Conservation (phyloP, 2,797 vertebrate genomes). For the Phrynocephalus guinanensis region DNA sequence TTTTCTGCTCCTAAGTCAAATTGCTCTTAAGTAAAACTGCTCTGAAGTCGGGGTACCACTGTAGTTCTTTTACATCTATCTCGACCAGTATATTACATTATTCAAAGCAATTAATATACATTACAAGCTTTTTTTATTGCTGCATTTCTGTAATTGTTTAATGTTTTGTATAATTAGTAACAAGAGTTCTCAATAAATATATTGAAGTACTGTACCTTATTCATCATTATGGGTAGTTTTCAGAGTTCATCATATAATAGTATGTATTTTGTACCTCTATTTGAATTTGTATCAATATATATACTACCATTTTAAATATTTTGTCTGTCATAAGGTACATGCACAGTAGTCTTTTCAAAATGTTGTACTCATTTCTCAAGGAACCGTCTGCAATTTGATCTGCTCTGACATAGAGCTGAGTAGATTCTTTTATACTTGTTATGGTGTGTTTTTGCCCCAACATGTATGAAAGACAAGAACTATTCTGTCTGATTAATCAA, state of each 20-base stretch:
- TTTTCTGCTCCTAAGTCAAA: too few relatives aligned
- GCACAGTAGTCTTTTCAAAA: background rate
- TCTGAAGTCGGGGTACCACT: too few relatives aligned
- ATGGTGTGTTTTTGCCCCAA: background rate
- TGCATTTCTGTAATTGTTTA: slow-evolving; percentile 20
- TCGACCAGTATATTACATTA: background rate
- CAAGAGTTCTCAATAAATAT: slow-evolving; percentile 16
- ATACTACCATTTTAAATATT: background rate
- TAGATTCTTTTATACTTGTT: background rate
- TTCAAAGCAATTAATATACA: background rate
- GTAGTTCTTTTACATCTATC: background rate
- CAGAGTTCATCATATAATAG: background rate
- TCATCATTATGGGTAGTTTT: background rate
- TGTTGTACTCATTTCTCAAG: background rate
- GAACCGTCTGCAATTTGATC: background rate
- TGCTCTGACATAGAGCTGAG: slow-evolving; percentile 3
- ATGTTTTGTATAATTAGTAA: background rate
- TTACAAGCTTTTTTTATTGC: background rate
- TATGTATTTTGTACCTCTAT: background rate
- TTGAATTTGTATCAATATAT: background rate
- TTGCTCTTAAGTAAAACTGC: too few relatives aligned
- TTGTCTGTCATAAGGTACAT: too few relatives aligned
- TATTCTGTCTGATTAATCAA: background rate
- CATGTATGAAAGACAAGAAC: background rate
- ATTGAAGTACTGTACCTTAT: background rate